Evolutionary conservation across 23 tunicate genomes (phyloP).

Genomic region (Aplidium turbinatum): DNA sequence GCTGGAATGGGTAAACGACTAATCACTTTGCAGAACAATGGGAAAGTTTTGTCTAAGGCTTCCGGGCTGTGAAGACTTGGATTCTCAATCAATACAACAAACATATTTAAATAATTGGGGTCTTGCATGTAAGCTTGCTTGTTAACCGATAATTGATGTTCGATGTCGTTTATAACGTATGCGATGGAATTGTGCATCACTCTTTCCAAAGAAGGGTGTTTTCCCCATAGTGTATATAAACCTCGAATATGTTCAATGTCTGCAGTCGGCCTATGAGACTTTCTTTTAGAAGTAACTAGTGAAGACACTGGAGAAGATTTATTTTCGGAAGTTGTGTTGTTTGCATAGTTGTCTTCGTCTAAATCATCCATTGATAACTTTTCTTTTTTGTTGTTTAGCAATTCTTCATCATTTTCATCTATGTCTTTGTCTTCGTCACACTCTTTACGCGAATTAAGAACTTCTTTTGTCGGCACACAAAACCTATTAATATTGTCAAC

Average conservation of each 20-base stretch:
- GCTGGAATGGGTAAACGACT: conserved; percentile 49
- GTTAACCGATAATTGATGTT: conserved; percentile 29
- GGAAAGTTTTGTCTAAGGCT: conserved; percentile 48
- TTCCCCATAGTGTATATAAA: conserved; percentile 30
- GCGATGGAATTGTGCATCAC: conserved; percentile 46
- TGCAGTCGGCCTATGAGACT: conserved; percentile 46
- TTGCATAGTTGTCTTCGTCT: conserved; percentile 4
- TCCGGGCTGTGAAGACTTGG: conserved; percentile 61
- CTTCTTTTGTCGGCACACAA: too few relatives aligned
- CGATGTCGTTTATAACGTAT: conserved; percentile 25
- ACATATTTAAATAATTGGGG: conserved; percentile 62
- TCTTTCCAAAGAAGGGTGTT: conserved; percentile 23
- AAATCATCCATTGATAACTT: conserved; percentile 24
- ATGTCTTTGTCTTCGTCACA: conserved; percentile 23
- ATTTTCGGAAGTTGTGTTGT: not conserved
- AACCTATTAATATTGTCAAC: too few relatives aligned
- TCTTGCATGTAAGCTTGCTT: conserved; percentile 12
- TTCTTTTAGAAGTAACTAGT: not conserved
- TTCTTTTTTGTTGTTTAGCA: not conserved
- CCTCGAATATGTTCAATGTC: conserved; percentile 44
- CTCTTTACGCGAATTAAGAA: not conserved
- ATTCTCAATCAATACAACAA: conserved; percentile 73
- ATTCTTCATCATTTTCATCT: conserved; percentile 25
- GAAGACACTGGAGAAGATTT: not conserved
- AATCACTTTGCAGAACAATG: conserved; percentile 52